These are phyloP conservation scores for Neoitamus cyanurus DNA, from an alignment of 2,888 invertebrate genomes.

Conservation along the genomic window DNA sequence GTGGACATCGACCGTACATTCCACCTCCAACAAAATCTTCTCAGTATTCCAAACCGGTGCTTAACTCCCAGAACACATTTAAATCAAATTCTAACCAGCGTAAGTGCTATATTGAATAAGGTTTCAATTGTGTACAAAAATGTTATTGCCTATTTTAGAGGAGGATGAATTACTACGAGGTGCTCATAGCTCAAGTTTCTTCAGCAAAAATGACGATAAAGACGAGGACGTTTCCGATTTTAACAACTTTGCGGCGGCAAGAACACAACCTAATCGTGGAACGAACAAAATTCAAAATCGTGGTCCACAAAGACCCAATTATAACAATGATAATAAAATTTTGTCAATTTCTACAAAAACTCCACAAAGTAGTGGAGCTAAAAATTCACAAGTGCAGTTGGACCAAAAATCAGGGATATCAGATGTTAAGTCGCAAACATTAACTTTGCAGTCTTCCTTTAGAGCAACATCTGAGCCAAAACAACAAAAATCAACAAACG, in stretches of 20 bases:
- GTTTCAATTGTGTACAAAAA: neutral
- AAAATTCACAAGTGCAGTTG: conserved; percentile 4
- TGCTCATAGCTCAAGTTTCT: conserved; percentile 81
- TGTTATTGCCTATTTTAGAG: conserved; percentile 58
- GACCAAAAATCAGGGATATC: conserved; percentile 55
- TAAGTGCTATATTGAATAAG: neutral
- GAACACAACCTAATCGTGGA: conserved; percentile 48
- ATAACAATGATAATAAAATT: conserved; percentile 40
- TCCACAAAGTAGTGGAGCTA: neutral
- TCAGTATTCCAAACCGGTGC: neutral
- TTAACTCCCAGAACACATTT: conserved; percentile 4
- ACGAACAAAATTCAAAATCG: conserved; percentile 41
- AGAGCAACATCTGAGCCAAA: conserved; percentile 58
- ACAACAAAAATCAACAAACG: conserved; percentile 54
- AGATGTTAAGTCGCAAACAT: conserved; percentile 58
- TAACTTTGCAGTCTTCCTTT: conserved; percentile 62
- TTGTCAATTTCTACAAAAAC: neutral
- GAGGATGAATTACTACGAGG: conserved; percentile 74
- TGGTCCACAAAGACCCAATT: neutral
- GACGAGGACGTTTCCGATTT: conserved; percentile 70
- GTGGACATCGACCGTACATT: neutral
- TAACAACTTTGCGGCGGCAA: conserved; percentile 56
- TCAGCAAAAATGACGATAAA: conserved; percentile 73
- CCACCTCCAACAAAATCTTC: conserved; percentile 27
- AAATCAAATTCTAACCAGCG: conserved; percentile 12